A percentile compares a stretch with the other conserved stretches of the same genome.
Conservation (phyloP, 2,113 vertebrate genomes). For the Ancistrus triradiatus region DNA sequence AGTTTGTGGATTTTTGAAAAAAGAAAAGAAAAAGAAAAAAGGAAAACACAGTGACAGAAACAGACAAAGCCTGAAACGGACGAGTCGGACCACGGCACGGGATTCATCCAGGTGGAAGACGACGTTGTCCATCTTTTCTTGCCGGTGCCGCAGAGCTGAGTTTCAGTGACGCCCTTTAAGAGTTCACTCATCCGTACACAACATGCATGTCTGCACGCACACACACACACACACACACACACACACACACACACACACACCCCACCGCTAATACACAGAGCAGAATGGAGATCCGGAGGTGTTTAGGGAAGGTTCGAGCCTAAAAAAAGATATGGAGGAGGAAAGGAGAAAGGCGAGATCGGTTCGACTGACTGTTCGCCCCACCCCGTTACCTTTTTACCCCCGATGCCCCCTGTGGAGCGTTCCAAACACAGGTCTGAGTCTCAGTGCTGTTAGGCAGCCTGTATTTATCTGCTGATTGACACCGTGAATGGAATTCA, state of each 20-base stretch:
- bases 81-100: slow-evolving; percentile 51
- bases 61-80: slow-evolving; percentile 46
- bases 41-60: slow-evolving; percentile 47
- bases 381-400: too few relatives aligned
- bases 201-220: slow-evolving; percentile 30
- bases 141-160: slow-evolving; percentile 43
- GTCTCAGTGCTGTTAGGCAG: background rate
- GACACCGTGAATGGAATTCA: background rate
- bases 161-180: too few relatives aligned
- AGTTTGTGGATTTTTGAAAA: too few relatives aligned
- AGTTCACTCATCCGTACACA: slow-evolving; percentile 24
- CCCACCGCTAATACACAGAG: slow-evolving; percentile 17
- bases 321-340: too few relatives aligned
- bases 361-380: slow-evolving; percentile 24
- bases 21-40: slow-evolving; percentile 50
- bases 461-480: background rate
- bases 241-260: slow-evolving; percentile 22
- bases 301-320: background rate
- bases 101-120: slow-evolving; percentile 58
- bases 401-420: too few relatives aligned
- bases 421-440: too few relatives aligned
- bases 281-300: slow-evolving; percentile 40
- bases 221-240: slow-evolving; percentile 28
- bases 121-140: slow-evolving; percentile 40
- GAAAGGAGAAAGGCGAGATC: slow-evolving; percentile 27